Percentiles rank a stretch among this genome's conserved stretches.
Conservation (phyloP, 2,888 invertebrate species). For the Tetropium fuscum region DNA sequence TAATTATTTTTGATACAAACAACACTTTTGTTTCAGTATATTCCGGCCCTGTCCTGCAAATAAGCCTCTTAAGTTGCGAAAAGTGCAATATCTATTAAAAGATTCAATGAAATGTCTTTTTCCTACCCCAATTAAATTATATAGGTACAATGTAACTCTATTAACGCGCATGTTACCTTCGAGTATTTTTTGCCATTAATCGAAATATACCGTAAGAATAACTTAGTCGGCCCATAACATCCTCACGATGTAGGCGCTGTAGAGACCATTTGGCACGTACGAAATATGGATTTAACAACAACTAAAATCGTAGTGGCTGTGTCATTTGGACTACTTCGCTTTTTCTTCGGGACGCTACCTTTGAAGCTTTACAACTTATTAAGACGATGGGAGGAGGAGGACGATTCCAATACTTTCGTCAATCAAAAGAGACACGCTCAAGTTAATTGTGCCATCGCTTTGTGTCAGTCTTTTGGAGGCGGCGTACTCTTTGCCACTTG, state of each 20-base stretch:
- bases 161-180: slow-evolving; percentile 16
- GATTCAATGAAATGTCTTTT: too few relatives aligned
- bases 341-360: slow-evolving; percentile 68
- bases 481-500: slow-evolving; percentile 71
- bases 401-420: slow-evolving; percentile 52
- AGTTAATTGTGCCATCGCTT: slow-evolving; percentile 59
- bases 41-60: too few relatives aligned
- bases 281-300: slow-evolving; percentile 61
- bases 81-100: too few relatives aligned
- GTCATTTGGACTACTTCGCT: slow-evolving; percentile 65
- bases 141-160: background rate
- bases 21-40: too few relatives aligned
- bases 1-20: too few relatives aligned
- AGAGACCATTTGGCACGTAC: background rate
- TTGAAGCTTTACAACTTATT: slow-evolving; percentile 65
- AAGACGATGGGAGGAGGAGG: slow-evolving; percentile 58
- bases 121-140: too few relatives aligned
- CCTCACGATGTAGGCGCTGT: slow-evolving; percentile 20
- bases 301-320: slow-evolving; percentile 67
- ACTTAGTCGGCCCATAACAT: slow-evolving; percentile 15
- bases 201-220: slow-evolving; percentile 10
- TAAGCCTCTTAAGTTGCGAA: too few relatives aligned
- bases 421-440: slow-evolving; percentile 57
- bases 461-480: slow-evolving; percentile 68
- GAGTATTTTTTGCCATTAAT: slow-evolving; percentile 1